Base-by-base conservation (phyloP, 2,797 vertebrate genomes). In the Eulemur coronatus region DNA sequence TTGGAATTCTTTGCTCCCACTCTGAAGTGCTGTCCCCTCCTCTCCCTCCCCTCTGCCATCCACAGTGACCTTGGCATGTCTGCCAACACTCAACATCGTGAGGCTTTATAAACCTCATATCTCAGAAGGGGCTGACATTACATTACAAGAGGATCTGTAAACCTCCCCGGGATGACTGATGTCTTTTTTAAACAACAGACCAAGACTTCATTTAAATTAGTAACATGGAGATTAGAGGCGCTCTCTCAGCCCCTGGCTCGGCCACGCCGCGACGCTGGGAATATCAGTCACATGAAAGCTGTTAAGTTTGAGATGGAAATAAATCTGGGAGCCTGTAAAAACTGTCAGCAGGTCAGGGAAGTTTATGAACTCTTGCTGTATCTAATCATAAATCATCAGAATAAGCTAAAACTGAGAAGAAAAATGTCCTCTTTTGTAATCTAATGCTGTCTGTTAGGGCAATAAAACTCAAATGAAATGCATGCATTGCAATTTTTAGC, bases 151-250 rank as follows among this genome's bases (percentile, higher is more conserved):
- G 99, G 98, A 98, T 98, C 99, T 98, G 98, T 98, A 99, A 98
- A 98, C 98, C 98, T 99, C 98, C 96, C 81, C 38, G 94, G 98
- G 98, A 99, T 99, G 99, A 99, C 99, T 98, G 99, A 99, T 99
- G 99, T 98, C 99, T 98, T 98, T 99, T 99, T 99, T 99, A 99
- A 99, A 99, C 99, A 99, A 99, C 99, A 99, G 99, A 99, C 98
- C 98, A 98, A 99, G 99, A 99, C 98, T 99, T 99, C 98, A 99
- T 99, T 99, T 99, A 99, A 99, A 99, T 99, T 99, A 99, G 99
- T 99, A 99, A 99, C 98, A 97, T 97, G 98, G 97, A 99, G 99
- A 99, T 99, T 99, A 99, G 99, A 98, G 86, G 96, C 98, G 97
- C 98, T 98, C 98, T 98, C 98, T 98, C 98, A 97, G 99, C 98